These are phyloP conservation scores for Platorchestia sp. DNA, from an alignment of 1,140 invertebrate genomes.

Conservation along the genomic window DNA sequence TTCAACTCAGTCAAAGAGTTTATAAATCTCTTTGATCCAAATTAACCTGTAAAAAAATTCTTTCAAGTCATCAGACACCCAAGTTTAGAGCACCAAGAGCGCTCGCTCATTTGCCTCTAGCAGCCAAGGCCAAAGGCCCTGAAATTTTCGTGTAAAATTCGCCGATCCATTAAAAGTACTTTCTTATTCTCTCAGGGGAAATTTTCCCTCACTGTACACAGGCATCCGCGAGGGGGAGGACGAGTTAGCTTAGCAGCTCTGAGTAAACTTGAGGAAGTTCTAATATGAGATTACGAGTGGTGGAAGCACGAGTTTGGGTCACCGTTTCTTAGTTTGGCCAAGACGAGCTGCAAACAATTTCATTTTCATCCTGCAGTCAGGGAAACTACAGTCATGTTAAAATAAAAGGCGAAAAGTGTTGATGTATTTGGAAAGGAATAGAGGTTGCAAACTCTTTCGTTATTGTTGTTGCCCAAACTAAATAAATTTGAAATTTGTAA, in stretches of 20 bases:
- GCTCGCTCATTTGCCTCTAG: background rate
- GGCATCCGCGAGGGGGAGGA: background rate
- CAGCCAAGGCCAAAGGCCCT: background rate
- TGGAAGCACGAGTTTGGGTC: background rate
- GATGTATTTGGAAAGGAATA: background rate
- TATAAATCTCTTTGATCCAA: background rate
- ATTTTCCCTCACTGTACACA: background rate
- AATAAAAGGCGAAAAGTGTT: background rate
- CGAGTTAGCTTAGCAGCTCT: background rate
- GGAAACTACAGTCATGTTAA: background rate
- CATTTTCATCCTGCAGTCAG: background rate
- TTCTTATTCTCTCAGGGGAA: background rate
- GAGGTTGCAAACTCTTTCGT: background rate
- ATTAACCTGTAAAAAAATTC: background rate
- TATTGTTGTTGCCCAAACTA: background rate
- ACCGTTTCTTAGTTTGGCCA: background rate
- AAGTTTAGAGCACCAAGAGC: background rate
- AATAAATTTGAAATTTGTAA: background rate
- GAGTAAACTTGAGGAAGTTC: background rate
- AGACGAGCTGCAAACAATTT: background rate
- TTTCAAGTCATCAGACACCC: background rate
- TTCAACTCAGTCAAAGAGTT: background rate
- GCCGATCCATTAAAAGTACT: background rate
- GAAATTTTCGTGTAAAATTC: background rate
- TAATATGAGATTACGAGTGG: constrained; percentile 1